A percentile compares a stretch with the other conserved stretches of the same genome.
phyloP scores from a whole-genome alignment of 1,140 invertebrate species.

The Popillia japonica region DNA sequence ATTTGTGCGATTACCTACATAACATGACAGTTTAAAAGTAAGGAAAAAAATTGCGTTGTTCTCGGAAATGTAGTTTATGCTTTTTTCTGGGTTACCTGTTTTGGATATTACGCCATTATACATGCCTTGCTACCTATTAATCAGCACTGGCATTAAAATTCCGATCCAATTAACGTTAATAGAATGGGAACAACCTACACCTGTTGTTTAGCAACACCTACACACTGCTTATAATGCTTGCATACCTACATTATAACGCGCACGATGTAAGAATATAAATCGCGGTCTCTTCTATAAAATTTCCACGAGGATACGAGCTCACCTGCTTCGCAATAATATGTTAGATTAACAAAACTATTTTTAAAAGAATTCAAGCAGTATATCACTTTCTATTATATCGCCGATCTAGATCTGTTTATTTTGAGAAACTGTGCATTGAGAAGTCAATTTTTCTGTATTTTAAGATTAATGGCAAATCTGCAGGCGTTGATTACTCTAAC shows the following conservation, averaged over 20 bases:
- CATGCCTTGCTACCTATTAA: too few relatives aligned
- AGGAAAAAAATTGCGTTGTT: not conserved
- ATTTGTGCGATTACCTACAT: not conserved
- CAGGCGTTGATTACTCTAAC: not conserved
- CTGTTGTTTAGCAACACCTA: not conserved
- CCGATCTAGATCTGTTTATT: not conserved
- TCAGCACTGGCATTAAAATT: not conserved
- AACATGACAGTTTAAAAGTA: not conserved
- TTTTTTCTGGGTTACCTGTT: too few relatives aligned
- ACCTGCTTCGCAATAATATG: not conserved
- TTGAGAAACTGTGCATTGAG: not conserved
- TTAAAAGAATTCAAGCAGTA: not conserved
- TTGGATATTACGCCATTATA: too few relatives aligned
- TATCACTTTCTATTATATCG: not conserved
- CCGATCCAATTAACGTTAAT: not conserved
- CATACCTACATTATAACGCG: not conserved
- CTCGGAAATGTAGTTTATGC: not conserved
- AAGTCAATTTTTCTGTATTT: slow-evolving; percentile 17
- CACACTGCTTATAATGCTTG: not conserved
- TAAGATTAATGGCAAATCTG: not conserved
- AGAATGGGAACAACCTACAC: not conserved
- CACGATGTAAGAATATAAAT: not conserved
- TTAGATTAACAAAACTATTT: not conserved
- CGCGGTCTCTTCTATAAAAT: not conserved
- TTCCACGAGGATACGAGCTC: not conserved